A percentile compares a stretch with the other conserved stretches of the same genome.
Conservation (phyloP, 2,797 vertebrate genomes). For the Macroramphosus scolopax region DNA sequence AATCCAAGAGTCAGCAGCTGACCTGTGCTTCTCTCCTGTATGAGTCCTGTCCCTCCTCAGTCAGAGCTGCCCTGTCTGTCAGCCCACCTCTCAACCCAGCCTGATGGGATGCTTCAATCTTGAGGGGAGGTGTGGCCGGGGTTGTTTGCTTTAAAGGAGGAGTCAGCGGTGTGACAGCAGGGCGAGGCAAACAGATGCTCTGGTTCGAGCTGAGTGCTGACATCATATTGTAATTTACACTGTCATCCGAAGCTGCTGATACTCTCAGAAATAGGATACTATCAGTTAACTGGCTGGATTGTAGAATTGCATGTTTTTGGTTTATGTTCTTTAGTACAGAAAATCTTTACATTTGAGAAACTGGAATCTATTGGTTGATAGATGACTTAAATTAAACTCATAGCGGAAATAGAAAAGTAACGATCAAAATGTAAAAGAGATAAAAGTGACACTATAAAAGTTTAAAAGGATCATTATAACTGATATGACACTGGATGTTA, state of each 20-base stretch:
- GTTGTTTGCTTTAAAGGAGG: conserved; percentile 43
- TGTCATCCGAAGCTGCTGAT: conserved; percentile 20
- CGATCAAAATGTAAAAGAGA: neutral
- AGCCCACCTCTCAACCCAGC: conserved; percentile 8
- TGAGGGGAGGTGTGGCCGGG: conserved; percentile 43
- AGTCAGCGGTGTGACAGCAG: conserved; percentile 30
- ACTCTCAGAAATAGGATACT: conserved; percentile 7
- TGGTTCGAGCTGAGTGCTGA: conserved; percentile 29
- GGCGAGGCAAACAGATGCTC: conserved; percentile 10
- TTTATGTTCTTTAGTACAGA: conserved; percentile 4
- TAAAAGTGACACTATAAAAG: neutral
- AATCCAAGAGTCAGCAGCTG: conserved; percentile 6
- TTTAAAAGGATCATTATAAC: neutral
- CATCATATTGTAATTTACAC: conserved; percentile 33
- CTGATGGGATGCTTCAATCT: conserved; percentile 27
- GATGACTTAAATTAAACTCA: too few relatives aligned
- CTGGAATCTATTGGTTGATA: too few relatives aligned
- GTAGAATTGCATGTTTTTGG: conserved; percentile 17
- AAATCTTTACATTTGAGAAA: too few relatives aligned
- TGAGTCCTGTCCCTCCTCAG: conserved; percentile 13
- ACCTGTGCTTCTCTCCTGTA: conserved; percentile 9
- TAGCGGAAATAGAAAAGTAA: too few relatives aligned
- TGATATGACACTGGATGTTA: too few relatives aligned
- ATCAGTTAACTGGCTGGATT: conserved; percentile 13
- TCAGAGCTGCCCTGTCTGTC: conserved; percentile 19